Conservation (phyloP, 2,797 vertebrate genomes). For the Leontopithecus rosalia region DNA sequence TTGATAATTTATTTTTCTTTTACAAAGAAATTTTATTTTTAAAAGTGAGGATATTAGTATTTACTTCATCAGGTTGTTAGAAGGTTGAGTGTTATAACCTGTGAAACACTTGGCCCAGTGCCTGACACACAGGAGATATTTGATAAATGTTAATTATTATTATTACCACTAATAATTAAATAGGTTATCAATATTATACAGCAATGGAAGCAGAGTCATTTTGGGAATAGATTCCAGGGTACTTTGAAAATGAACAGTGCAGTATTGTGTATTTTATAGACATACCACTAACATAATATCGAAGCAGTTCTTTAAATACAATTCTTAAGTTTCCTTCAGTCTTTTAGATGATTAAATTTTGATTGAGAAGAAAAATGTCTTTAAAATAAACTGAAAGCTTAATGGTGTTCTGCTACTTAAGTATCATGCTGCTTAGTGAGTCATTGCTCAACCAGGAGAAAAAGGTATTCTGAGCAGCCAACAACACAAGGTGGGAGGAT, state of each 20-base stretch:
- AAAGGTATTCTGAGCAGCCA: background rate
- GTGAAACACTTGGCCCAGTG: background rate
- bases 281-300: background rate
- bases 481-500: background rate
- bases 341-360: constrained; percentile 10
- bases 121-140: background rate
- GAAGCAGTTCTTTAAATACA: constrained; percentile 11
- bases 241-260: background rate
- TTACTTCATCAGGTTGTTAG: constrained; percentile 18
- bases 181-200: background rate
- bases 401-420: background rate
- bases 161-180: constrained; percentile 3
- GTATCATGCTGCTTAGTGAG: background rate
- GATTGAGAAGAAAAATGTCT: background rate
- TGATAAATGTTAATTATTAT: background rate
- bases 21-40: background rate
- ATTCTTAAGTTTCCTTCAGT: background rate
- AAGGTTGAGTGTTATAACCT: background rate
- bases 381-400: constrained; percentile 14
- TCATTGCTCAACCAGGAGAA: background rate
- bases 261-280: background rate
- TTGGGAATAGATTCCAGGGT: background rate
- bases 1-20: background rate
- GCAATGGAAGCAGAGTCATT: background rate
- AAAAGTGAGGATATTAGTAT: background rate